A percentile compares a stretch with the other conserved stretches of the same genome.
These are phyloP conservation scores for Macrotis lagotis DNA, from an alignment of 2,113 vertebrate genomes.

Conservation along the genomic window DNA sequence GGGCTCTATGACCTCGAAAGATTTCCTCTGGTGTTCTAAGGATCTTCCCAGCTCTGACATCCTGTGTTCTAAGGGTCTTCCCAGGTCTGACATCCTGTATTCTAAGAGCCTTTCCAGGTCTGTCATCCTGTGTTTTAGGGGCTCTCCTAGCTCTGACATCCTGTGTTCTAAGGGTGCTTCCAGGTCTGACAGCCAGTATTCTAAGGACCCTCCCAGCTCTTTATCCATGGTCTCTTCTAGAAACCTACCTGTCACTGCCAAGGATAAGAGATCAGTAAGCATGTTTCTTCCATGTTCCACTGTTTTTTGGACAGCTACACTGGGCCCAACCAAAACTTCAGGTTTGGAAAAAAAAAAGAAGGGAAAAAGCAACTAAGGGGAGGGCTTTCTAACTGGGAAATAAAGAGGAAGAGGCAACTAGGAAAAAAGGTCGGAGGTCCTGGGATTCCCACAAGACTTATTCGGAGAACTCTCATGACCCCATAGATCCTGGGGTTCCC, in stretches of 20 bases:
- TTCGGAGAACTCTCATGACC: neutral
- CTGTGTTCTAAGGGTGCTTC: too few relatives aligned
- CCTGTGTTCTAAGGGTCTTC: neutral
- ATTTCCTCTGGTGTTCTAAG: neutral
- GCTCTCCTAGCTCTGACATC: too few relatives aligned
- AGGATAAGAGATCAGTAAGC: neutral
- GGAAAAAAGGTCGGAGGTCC: neutral
- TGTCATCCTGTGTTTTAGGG: too few relatives aligned
- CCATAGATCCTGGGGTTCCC: neutral
- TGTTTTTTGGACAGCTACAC: neutral
- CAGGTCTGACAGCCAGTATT: too few relatives aligned
- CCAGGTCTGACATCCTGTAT: neutral
- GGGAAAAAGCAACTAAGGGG: neutral
- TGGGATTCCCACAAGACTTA: neutral
- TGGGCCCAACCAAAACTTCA: neutral
- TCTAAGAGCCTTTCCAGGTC: neutral
- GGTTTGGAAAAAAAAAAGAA: neutral
- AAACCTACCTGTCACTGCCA: neutral
- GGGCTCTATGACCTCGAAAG: neutral
- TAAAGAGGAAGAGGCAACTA: neutral
- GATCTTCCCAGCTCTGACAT: neutral
- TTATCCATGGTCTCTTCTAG: neutral
- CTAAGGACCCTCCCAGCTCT: neutral
- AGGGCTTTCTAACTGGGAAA: neutral
- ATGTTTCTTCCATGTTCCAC: neutral